These are phyloP conservation scores for Mormyrus proboscirostris DNA, from an alignment of 2,797 vertebrate genomes.

Conservation along the genomic window DNA sequence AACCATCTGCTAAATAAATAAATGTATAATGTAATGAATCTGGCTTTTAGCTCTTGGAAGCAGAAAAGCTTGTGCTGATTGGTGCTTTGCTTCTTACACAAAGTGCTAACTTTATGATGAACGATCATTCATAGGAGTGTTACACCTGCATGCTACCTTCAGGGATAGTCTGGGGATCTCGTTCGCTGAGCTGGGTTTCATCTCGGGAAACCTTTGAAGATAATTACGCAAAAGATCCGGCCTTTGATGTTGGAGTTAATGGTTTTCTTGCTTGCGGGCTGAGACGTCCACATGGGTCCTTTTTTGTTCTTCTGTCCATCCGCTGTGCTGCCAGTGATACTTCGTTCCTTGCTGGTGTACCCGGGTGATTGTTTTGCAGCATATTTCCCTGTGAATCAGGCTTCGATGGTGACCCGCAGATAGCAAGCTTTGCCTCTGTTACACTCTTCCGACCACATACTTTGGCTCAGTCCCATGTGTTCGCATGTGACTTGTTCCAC, in stretches of 20 bases:
- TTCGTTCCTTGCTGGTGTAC: background rate
- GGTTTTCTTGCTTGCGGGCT: constrained; percentile 1
- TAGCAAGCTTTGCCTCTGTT: background rate
- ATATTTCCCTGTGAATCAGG: background rate
- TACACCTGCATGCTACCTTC: background rate
- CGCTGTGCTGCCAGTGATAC: background rate
- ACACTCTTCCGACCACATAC: background rate
- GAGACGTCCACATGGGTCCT: background rate
- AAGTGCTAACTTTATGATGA: background rate
- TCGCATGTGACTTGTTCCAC: background rate
- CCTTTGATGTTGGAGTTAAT: constrained; percentile 7
- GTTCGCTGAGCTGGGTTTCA: background rate
- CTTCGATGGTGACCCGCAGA: background rate
- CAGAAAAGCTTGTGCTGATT: background rate
- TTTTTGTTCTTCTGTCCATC: constrained; percentile 2
- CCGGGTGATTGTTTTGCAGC: background rate
- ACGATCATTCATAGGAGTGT: background rate
- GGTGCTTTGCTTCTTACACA: background rate
- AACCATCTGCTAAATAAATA: background rate
- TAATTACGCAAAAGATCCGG: constrained; percentile 11
- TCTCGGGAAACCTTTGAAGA: constrained; percentile 12
- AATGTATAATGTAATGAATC: background rate
- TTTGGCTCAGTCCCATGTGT: background rate
- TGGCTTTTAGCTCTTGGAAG: background rate
- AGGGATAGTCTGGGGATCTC: background rate